phyloP scores from a whole-genome alignment of 2,113 vertebrate genomes.

The Coracopsis vasa region DNA sequence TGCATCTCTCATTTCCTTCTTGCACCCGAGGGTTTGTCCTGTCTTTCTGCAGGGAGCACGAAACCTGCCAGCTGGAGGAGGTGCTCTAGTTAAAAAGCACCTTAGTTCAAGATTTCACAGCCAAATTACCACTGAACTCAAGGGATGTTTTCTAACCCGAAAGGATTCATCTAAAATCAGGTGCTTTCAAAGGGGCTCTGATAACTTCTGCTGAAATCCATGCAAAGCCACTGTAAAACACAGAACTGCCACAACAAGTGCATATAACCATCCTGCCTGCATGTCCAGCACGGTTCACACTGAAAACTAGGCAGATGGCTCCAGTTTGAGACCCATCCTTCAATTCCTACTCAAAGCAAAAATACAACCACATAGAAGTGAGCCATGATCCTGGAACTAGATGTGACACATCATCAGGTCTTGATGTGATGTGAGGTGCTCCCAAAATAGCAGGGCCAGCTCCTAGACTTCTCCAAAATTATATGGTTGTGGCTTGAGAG shows the following conservation, averaged over 20 bases:
- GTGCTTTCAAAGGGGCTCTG: background rate
- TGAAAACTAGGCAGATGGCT: background rate
- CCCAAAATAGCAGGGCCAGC: background rate
- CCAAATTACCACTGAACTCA: background rate
- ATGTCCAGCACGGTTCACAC: background rate
- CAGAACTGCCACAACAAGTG: background rate
- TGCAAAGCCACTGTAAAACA: background rate
- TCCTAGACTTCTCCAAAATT: conserved; percentile 18
- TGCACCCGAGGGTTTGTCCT: background rate
- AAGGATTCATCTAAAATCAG: background rate
- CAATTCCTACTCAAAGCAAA: background rate
- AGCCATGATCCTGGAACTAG: background rate
- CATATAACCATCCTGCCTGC: background rate
- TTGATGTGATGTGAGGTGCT: background rate
- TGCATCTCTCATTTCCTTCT: background rate
- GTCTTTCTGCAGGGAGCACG: background rate
- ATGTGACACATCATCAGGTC: background rate
- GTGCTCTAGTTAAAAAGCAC: background rate
- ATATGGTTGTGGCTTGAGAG: background rate
- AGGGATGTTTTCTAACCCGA: background rate
- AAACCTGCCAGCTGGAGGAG: background rate
- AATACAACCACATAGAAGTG: background rate
- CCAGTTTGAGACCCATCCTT: background rate
- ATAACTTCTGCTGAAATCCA: background rate
- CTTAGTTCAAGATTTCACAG: background rate